These are phyloP conservation scores for Tethya wilhelma DNA, from an alignment of 37 sponge, comb jelly and placozoan genomes.

Conservation along the genomic window DNA sequence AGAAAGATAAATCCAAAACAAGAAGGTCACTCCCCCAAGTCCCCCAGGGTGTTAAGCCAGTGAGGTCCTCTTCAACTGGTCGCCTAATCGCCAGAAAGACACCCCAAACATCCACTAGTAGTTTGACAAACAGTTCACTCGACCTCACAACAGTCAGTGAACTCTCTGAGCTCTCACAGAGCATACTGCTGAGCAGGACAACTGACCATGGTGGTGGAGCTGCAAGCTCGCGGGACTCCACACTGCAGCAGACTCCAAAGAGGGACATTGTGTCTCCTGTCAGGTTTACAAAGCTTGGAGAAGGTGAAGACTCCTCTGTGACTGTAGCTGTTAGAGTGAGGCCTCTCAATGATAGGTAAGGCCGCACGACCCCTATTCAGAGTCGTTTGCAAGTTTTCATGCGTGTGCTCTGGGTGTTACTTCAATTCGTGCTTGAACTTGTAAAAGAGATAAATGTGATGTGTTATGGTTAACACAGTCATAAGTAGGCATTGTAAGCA, in stretches of 20 bases:
- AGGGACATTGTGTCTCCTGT: slow-evolving; percentile 25
- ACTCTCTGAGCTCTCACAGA: neutral
- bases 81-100: neutral
- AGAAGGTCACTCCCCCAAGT: neutral
- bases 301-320: slow-evolving; percentile 73
- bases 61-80: neutral
- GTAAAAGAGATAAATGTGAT: no score
- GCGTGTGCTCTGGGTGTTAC: no score
- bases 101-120: neutral
- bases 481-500: neutral
- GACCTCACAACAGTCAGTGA: neutral
- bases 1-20: neutral
- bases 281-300: neutral
- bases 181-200: no score
- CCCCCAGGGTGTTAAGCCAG: neutral
- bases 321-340: slow-evolving; percentile 83
- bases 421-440: no score
- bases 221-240: no score
- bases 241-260: no score
- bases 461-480: no score
- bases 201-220: no score
- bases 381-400: no score
- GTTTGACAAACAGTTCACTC: neutral
- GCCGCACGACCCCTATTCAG: no score
- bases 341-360: slow-evolving; percentile 78